Conservation (phyloP, 1,140 invertebrate species). For the Saccostrea glomerata region DNA sequence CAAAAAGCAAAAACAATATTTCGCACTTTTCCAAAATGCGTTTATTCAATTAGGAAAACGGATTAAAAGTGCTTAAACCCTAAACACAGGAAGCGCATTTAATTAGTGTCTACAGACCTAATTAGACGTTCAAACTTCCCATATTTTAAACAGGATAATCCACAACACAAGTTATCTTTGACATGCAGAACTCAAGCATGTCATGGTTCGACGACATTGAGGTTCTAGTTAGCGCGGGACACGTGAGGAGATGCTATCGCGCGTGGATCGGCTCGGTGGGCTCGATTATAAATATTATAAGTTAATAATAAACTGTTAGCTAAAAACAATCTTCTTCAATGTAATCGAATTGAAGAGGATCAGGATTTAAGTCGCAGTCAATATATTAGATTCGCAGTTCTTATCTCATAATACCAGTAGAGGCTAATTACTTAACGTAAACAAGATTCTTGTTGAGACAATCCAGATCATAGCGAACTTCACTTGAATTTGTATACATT, state of each 20-base stretch:
- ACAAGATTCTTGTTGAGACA: background rate
- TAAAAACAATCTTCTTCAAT: constrained; percentile 11
- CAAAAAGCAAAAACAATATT: constrained; percentile 30
- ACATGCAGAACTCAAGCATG: constrained; percentile 22
- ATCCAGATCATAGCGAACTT: background rate
- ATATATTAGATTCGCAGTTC: constrained; percentile 34
- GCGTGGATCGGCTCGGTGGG: background rate
- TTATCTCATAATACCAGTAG: constrained; percentile 15
- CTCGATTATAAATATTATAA: constrained; percentile 28
- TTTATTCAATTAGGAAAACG: constrained; percentile 31
- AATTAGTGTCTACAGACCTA: constrained; percentile 35
- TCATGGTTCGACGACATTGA: constrained; percentile 31
- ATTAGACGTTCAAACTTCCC: background rate
- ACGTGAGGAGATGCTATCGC: constrained; percentile 13
- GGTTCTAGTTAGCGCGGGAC: constrained; percentile 14
- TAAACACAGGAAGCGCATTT: constrained; percentile 22
- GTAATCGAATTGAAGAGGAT: constrained; percentile 31
- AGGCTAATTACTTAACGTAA: constrained; percentile 4
- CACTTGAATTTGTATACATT: background rate
- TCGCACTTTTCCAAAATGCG: constrained; percentile 27
- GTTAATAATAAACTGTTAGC: constrained; percentile 35
- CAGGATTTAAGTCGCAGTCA: constrained; percentile 10
- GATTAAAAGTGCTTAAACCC: constrained; percentile 31
- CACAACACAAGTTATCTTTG: constrained; percentile 34
- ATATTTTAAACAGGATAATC: background rate